Percentiles rank a stretch among this genome's conserved stretches.
Conservation (phyloP, 2,113 vertebrate species). For the Tachysurus vachellii region DNA sequence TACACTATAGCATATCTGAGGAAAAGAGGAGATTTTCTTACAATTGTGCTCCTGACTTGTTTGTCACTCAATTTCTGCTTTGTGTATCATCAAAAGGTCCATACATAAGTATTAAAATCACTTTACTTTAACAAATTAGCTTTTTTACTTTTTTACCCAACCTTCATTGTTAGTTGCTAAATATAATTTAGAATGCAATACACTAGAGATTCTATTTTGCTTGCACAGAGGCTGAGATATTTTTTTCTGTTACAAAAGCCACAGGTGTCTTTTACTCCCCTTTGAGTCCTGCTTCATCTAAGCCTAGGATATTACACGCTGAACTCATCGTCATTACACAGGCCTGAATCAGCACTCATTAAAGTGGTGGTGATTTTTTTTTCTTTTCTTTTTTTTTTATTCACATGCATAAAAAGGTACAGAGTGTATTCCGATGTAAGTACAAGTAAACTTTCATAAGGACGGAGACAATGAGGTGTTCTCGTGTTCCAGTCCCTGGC, state of each 20-base stretch:
- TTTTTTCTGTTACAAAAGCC: slow-evolving; percentile 36
- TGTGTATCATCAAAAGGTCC: not conserved
- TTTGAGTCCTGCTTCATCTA: slow-evolving; percentile 28
- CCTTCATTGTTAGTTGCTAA: not conserved
- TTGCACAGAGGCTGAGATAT: slow-evolving; percentile 24
- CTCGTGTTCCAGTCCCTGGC: slow-evolving; percentile 60
- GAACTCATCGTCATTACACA: slow-evolving; percentile 28
- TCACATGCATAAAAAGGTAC: not conserved
- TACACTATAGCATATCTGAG: not conserved
- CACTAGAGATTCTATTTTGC: not conserved
- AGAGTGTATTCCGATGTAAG: not conserved
- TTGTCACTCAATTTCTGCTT: not conserved
- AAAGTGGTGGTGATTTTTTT: slow-evolving; percentile 30
- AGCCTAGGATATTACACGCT: slow-evolving; percentile 4
- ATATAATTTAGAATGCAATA: not conserved
- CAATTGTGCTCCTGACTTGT: not conserved
- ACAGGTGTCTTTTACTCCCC: slow-evolving; percentile 9
- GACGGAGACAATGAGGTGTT: slow-evolving; percentile 22
- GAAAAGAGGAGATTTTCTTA: not conserved
- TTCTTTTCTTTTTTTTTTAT: not conserved
- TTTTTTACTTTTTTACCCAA: not conserved
- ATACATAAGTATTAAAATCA: not conserved
- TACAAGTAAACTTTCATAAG: not conserved
- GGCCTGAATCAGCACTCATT: not conserved
- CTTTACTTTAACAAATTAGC: not conserved